phyloP scores from a whole-genome alignment of 2,797 vertebrate genomes.

The Tokudaia tokunoshimensis region DNA sequence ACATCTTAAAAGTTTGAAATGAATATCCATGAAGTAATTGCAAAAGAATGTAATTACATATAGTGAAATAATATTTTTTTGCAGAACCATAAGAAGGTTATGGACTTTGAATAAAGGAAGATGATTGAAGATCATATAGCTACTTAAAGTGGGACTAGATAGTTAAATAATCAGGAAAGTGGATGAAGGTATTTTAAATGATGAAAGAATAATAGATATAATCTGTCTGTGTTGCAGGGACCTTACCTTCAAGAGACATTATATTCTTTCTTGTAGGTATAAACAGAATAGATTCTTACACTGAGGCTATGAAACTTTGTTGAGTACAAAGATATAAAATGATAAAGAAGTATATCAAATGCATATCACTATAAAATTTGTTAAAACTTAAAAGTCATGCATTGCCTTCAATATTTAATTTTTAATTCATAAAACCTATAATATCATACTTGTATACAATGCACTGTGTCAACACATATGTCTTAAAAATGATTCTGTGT shows the following conservation, averaged over 20 bases:
- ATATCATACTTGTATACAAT: not conserved
- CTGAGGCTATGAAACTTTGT: not conserved
- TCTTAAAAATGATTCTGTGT: not conserved
- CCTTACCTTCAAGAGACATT: not conserved
- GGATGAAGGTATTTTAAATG: not conserved
- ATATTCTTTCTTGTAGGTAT: not conserved
- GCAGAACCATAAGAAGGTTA: not conserved
- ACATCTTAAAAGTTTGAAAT: slow-evolving; percentile 5
- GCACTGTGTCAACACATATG: not conserved
- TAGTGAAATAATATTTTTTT: slow-evolving; percentile 20
- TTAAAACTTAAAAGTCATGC: slow-evolving; percentile 6
- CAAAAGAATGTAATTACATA: not conserved
- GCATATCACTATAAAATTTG: not conserved
- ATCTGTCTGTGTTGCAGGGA: not conserved
- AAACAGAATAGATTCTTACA: not conserved
- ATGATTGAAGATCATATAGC: not conserved
- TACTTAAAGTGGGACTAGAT: not conserved
- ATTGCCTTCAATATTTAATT: not conserved
- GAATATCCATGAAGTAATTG: slow-evolving; percentile 44
- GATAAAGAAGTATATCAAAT: not conserved
- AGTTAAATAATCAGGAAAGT: not conserved
- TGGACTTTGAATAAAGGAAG: slow-evolving; percentile 6
- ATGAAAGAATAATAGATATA: not conserved
- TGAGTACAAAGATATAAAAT: not conserved
- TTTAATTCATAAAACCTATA: not conserved